Percentiles rank a stretch among this genome's conserved stretches.
These are phyloP conservation scores for Saguinus midas DNA, from an alignment of 2,113 vertebrate species.

Conservation along the genomic window DNA sequence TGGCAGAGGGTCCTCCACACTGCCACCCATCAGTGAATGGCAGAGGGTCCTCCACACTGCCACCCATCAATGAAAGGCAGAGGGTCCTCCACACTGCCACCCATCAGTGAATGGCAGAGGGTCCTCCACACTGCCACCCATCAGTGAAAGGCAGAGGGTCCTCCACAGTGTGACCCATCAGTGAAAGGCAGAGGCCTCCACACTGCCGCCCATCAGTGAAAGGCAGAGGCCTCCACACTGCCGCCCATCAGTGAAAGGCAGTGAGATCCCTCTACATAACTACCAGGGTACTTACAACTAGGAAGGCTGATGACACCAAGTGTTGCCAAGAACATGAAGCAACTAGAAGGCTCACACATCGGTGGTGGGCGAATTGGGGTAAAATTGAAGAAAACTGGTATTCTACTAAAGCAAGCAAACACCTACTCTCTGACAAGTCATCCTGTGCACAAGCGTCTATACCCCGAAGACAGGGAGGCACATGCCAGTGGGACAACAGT, in stretches of 20 bases:
- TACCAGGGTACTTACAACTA: too few relatives aligned
- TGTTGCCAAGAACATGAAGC: background rate
- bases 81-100: too few relatives aligned
- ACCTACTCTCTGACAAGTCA: background rate
- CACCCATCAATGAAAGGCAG: too few relatives aligned
- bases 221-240: background rate
- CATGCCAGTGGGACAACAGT: too few relatives aligned
- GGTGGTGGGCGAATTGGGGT: background rate
- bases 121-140: too few relatives aligned
- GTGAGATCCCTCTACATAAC: fast-evolving
- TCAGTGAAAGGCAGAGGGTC: background rate
- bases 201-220: fast-evolving
- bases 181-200: background rate
- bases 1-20: too few relatives aligned
- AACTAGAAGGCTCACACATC: background rate
- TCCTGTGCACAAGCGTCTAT: background rate
- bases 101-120: too few relatives aligned
- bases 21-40: too few relatives aligned
- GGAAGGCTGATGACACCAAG: background rate
- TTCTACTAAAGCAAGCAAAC: background rate
- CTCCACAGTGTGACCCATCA: fast-evolving
- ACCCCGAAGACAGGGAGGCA: background rate
- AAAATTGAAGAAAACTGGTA: background rate
- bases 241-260: background rate
- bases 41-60: too few relatives aligned